Percentiles rank a stretch among this genome's conserved stretches.
These are phyloP conservation scores for Agonopterix heracliana DNA, from an alignment of 2,888 invertebrate species.

Conservation along the genomic window DNA sequence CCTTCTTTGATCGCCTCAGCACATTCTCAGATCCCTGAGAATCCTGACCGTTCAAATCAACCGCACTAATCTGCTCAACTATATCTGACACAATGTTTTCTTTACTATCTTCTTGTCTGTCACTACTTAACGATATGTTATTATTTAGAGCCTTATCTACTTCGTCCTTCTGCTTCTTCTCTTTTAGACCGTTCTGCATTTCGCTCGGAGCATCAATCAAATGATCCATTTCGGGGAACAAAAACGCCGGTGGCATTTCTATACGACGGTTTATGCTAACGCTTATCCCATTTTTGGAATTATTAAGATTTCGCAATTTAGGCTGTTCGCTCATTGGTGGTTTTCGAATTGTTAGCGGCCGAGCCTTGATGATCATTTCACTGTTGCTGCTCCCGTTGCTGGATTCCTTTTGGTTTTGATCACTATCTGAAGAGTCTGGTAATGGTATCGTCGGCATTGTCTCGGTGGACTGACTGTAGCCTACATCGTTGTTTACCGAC, in stretches of 20 bases:
- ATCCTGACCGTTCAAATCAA: constrained; percentile 70
- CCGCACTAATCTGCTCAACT: constrained; percentile 68
- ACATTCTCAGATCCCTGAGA: constrained; percentile 75
- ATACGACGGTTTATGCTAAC: constrained; percentile 83
- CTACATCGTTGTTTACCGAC: constrained; percentile 57
- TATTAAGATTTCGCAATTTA: constrained; percentile 79
- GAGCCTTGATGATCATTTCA: constrained; percentile 82
- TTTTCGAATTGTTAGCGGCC: constrained; percentile 89
- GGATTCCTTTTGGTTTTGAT: constrained; percentile 62
- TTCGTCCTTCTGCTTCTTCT: constrained; percentile 60
- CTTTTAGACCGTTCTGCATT: constrained; percentile 46
- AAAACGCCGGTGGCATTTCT: constrained; percentile 89
- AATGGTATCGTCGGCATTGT: constrained; percentile 51
- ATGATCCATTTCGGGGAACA: constrained; percentile 85
- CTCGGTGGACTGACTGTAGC: constrained; percentile 41
- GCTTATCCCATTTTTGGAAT: constrained; percentile 76
- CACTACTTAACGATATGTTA: constrained; percentile 45
- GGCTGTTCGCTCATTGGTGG: constrained; percentile 89
- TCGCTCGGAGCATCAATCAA: constrained; percentile 68
- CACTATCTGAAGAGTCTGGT: constrained; percentile 52
- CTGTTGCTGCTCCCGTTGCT: constrained; percentile 50
- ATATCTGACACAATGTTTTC: constrained; percentile 60
- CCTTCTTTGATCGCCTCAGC: constrained; percentile 83
- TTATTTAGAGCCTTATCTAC: constrained; percentile 57
- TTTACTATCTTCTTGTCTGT: constrained; percentile 59